Evolutionary conservation across 2,888 invertebrate species (phyloP).

Genomic region (Mythimna ferrago): DNA sequence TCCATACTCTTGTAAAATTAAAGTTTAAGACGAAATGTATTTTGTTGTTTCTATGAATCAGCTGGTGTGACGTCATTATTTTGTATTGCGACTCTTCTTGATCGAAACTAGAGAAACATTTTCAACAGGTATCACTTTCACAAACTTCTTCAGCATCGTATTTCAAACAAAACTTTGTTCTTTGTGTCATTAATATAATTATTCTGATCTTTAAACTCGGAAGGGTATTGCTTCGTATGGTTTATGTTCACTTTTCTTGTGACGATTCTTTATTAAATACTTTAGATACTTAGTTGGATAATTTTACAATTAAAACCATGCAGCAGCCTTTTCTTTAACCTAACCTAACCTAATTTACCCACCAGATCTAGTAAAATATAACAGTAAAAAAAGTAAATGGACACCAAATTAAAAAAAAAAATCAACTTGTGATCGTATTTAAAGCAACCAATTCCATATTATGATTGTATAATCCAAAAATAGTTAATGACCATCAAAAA

Average conservation of each 20-base stretch:
- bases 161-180: slow-evolving; percentile 41
- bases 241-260: slow-evolving; percentile 1
- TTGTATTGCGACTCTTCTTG: slow-evolving; percentile 1
- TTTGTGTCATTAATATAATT: slow-evolving; percentile 45
- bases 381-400: too few relatives aligned
- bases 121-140: slow-evolving; percentile 9
- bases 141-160: slow-evolving; percentile 7
- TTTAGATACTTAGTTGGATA: neutral
- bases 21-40: too few relatives aligned
- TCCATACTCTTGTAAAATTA: too few relatives aligned
- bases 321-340: too few relatives aligned
- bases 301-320: neutral
- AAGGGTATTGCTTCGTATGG: slow-evolving; percentile 2
- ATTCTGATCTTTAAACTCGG: slow-evolving; percentile 14
- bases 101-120: neutral
- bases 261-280: slow-evolving; percentile 5
- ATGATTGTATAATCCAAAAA: too few relatives aligned
- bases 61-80: neutral
- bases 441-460: too few relatives aligned
- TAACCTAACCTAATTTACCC: too few relatives aligned
- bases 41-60: neutral
- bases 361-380: too few relatives aligned
- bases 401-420: too few relatives aligned
- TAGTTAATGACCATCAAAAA: too few relatives aligned
- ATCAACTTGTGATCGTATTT: too few relatives aligned